A percentile compares a stretch with the other conserved stretches of the same genome.
These are phyloP conservation scores for Cephus rjabovi DNA, from an alignment of 2,888 invertebrate genomes.

Conservation along the genomic window DNA sequence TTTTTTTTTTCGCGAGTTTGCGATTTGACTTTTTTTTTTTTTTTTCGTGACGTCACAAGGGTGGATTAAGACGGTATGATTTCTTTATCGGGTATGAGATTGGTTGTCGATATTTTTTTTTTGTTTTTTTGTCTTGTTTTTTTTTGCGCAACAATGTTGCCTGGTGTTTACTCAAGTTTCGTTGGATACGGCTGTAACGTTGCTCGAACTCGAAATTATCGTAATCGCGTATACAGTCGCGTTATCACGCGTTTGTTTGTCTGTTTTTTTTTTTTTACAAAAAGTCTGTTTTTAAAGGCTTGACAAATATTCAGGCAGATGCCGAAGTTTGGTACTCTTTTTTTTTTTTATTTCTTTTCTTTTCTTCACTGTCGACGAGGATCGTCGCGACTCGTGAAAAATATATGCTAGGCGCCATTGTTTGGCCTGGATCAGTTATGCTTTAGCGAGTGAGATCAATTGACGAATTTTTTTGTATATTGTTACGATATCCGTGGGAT, in stretches of 20 bases:
- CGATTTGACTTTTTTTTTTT: neutral
- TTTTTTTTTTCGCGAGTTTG: neutral
- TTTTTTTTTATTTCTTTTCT: neutral
- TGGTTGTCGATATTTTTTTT: neutral
- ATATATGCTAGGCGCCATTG: neutral
- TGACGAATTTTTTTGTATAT: neutral
- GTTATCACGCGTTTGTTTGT: neutral
- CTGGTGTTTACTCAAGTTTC: neutral
- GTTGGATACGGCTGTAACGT: neutral
- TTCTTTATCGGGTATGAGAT: neutral
- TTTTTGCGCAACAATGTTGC: neutral
- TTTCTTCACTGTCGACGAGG: no score
- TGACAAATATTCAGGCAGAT: neutral
- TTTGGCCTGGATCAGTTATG: neutral
- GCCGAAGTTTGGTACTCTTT: neutral
- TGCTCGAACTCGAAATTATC: neutral
- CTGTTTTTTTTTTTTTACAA: neutral
- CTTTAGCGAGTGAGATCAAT: neutral
- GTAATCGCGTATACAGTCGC: neutral
- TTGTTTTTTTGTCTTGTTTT: no score
- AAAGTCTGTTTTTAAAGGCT: neutral
- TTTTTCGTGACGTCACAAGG: neutral
- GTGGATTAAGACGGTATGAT: neutral
- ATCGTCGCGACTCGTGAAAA: neutral
- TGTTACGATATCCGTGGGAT: neutral